phyloP scores from a whole-genome alignment of 2,888 invertebrate genomes.

The Pyrrhosoma nymphula region DNA sequence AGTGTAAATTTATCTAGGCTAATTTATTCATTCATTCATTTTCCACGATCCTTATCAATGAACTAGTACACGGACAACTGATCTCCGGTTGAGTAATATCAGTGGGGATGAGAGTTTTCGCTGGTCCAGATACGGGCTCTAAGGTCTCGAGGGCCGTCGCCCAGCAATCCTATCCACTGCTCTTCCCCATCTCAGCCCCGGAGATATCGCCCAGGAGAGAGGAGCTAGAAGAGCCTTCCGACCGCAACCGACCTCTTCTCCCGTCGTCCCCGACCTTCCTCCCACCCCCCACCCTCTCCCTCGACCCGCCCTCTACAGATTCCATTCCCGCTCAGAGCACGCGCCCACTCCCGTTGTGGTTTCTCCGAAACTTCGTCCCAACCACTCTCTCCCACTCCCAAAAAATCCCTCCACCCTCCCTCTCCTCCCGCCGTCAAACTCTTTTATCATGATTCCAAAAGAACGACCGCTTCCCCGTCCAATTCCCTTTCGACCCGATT shows the following conservation, averaged over 20 bases:
- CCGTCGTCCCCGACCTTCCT: not conserved
- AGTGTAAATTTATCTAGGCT: too few relatives aligned
- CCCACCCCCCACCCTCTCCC: not conserved
- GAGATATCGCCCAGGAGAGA: not conserved
- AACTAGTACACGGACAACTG: not conserved
- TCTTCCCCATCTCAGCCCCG: not conserved
- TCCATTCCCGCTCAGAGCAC: not conserved
- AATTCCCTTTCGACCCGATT: not conserved
- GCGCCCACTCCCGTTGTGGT: not conserved
- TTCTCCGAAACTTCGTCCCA: not conserved
- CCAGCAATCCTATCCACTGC: not conserved
- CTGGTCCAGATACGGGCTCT: not conserved
- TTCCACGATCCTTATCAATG: not conserved
- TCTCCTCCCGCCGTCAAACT: not conserved
- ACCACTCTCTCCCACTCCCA: not conserved
- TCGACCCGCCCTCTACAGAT: not conserved
- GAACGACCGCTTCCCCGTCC: not conserved
- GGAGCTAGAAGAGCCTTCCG: not conserved
- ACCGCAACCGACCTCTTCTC: not conserved
- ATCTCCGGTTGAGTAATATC: not conserved
- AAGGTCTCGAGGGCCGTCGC: not conserved
- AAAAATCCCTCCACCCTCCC: not conserved
- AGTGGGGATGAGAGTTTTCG: too few relatives aligned
- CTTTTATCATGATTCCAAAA: slow-evolving; percentile 18
- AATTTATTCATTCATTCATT: too few relatives aligned